Evolutionary conservation across 2,888 invertebrate genomes (phyloP), one percentile per base, ranked within the genome.

Genomic region (Drosophila melanocephala): DNA sequence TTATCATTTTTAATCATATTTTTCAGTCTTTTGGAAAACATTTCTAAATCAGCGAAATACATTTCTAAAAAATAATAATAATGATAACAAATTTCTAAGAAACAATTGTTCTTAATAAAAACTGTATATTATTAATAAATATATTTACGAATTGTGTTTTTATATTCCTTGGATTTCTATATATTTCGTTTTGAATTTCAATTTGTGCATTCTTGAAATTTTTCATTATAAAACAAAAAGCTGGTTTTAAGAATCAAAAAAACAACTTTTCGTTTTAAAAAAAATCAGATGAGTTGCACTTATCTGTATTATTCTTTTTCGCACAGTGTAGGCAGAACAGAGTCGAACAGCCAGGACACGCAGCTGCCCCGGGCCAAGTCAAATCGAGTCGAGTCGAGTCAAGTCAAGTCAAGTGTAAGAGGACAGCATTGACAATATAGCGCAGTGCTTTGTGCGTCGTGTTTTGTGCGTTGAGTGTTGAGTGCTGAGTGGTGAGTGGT

Each of bases 321-420:
- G 7, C 22, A 3, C 19, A 57, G 37, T 51, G 28, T 33, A 70
- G 28, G 47, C 35, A 69, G 51, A 47, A 44, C 52, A 52, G 14
- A 47, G 59, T 37, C 19, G 39, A 72, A 62, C 75, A 77, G 35
- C 19, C 60, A 64, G 57, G 32, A 64, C 76, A 75, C 22, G 55
- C 84, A 84, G 75, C 77, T 80, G 81, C 74, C 81, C 71, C 55
- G 55, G 84, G 84, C 79, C 71, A 83, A 85, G 39, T 33, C 66
- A 53, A 51, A 16, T 22, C 51, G 16, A 67, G 32, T 30, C 53
- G 22, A 67, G 66, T 72, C 70, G 68, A 88, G 89, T 75, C 75
- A 74, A 88, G 77, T 84, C 22, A 5, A 47, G 47, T 22, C 47
- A 22, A 44, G n/a, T n/a, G 87, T 77, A 86, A 74, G 58, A 55